Percentiles rank a stretch among this genome's conserved stretches.
phyloP scores from a whole-genome alignment of 2,888 invertebrate species.

The Gryllus longicercus region DNA sequence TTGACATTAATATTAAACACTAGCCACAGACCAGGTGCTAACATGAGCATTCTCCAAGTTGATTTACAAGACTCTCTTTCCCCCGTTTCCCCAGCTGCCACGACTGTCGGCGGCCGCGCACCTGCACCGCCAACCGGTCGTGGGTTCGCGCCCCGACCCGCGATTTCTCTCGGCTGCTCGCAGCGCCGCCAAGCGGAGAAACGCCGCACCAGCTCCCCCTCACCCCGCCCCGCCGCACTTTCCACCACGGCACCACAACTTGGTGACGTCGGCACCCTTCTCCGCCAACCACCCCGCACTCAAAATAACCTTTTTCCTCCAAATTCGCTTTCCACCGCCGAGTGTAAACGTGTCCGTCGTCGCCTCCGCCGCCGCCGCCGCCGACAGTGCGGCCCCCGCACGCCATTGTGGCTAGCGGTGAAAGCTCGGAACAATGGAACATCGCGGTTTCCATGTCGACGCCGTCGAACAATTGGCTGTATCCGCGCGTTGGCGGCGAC shows the following conservation, averaged over 20 bases:
- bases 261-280: not conserved
- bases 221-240: not conserved
- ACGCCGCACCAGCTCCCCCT: not conserved
- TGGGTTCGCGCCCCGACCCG: too few species aligned
- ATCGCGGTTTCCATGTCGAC: conserved; percentile 1
- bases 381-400: not conserved
- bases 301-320: not conserved
- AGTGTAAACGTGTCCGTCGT: not conserved
- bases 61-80: too few species aligned
- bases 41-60: too few species aligned
- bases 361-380: not conserved
- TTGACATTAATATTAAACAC: too few species aligned
- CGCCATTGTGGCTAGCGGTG: not conserved
- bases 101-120: too few species aligned
- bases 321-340: conserved; percentile 10
- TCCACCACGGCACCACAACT: not conserved
- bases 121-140: too few species aligned
- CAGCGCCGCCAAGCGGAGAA: too few species aligned
- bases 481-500: not conserved
- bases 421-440: conserved; percentile 6
- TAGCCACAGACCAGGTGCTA: too few species aligned
- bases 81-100: too few species aligned
- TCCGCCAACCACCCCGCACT: not conserved
- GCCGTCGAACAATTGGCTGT: conserved; percentile 7
- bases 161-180: too few species aligned